These are phyloP conservation scores for Echiichthys vipera DNA, from an alignment of 2,797 vertebrate genomes.

Conservation along the genomic window DNA sequence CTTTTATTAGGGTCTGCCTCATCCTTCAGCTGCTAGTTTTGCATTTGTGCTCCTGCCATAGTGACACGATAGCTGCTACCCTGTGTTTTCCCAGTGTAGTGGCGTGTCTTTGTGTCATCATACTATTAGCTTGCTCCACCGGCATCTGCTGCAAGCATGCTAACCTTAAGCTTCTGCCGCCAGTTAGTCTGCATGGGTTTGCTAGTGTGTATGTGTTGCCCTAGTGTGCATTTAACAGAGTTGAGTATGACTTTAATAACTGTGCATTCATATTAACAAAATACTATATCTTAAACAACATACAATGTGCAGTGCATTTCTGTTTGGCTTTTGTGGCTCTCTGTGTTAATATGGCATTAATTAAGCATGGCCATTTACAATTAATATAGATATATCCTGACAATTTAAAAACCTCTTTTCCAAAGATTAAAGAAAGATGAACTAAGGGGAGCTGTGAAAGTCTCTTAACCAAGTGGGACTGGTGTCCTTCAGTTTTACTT, in stretches of 20 bases:
- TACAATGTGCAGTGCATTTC: slow-evolving; percentile 1
- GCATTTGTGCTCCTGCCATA: slow-evolving; percentile 84
- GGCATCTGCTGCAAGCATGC: slow-evolving; percentile 87
- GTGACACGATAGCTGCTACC: slow-evolving; percentile 62
- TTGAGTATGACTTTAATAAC: slow-evolving; percentile 2
- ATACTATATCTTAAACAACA: slow-evolving; percentile 11
- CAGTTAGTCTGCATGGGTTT: slow-evolving; percentile 62
- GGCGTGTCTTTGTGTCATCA: slow-evolving; percentile 52
- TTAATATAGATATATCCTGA: not conserved
- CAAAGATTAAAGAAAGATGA: slow-evolving; percentile 24
- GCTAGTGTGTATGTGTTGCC: slow-evolving; percentile 10
- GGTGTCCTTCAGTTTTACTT: slow-evolving; percentile 67
- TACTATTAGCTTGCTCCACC: slow-evolving; percentile 40
- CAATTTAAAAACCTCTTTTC: slow-evolving; percentile 13
- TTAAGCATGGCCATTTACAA: not conserved
- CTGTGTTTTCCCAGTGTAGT: slow-evolving; percentile 47
- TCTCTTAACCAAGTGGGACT: slow-evolving; percentile 35
- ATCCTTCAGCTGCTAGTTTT: slow-evolving; percentile 59
- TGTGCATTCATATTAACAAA: slow-evolving; percentile 16
- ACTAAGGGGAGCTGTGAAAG: slow-evolving; percentile 11
- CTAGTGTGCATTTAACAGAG: not conserved
- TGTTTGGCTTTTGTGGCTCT: not conserved
- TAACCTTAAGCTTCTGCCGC: slow-evolving; percentile 77
- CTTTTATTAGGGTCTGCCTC: slow-evolving; percentile 79
- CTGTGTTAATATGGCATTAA: not conserved